Percentiles rank a stretch among this genome's conserved stretches.
Evolutionary conservation across 2,113 vertebrate species (phyloP).

Genomic region (Mesocricetus auratus): DNA sequence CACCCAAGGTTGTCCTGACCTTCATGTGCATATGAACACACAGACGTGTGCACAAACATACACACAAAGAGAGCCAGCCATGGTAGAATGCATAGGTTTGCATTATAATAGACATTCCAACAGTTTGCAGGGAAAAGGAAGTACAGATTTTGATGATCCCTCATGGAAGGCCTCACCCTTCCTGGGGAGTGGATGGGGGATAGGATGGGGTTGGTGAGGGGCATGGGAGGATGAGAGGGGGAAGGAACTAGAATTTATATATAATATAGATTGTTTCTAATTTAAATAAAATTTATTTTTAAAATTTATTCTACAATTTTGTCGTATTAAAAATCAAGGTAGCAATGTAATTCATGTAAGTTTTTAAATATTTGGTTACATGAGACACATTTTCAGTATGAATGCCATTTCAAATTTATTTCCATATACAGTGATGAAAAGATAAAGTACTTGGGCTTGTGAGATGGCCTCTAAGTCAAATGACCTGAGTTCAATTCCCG

Average conservation of each 20-base stretch:
- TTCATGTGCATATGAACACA: neutral
- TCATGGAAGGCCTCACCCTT: too few relatives aligned
- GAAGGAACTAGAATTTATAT: too few relatives aligned
- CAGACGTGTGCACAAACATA: neutral
- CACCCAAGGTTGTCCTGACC: neutral
- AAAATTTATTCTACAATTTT: constrained; percentile 32
- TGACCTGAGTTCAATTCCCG: neutral
- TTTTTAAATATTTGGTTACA: constrained; percentile 49
- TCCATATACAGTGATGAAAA: constrained; percentile 27
- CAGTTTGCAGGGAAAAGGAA: neutral
- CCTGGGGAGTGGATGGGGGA: too few relatives aligned
- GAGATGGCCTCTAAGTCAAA: neutral
- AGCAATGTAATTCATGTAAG: neutral
- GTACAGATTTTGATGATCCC: too few relatives aligned
- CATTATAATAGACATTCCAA: constrained; percentile 6
- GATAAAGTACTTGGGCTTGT: neutral
- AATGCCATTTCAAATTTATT: constrained; percentile 30
- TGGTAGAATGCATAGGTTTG: neutral
- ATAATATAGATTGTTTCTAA: too few relatives aligned
- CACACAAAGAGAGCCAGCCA: neutral
- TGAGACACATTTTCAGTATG: constrained; percentile 28
- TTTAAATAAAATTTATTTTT: too few relatives aligned
- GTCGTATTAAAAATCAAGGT: neutral
- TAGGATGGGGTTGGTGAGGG: too few relatives aligned
- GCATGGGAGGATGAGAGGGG: too few relatives aligned